These are phyloP conservation scores for Suricata suricatta DNA, from an alignment of 2,113 vertebrate genomes.

Conservation along the genomic window DNA sequence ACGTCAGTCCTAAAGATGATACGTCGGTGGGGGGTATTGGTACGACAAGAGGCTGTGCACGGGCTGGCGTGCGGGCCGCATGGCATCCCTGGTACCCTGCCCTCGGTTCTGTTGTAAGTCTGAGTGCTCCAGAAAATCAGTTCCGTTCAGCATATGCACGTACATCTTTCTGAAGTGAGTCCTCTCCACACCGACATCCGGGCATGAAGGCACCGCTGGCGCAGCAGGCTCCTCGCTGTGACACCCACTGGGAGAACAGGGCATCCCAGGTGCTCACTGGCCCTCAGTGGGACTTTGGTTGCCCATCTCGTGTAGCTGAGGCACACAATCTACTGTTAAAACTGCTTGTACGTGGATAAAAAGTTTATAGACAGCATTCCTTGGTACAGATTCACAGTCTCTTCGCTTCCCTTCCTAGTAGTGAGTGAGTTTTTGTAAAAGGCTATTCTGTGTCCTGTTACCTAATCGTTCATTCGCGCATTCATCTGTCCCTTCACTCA, in stretches of 20 bases:
- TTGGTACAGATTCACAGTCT: rapidly evolving
- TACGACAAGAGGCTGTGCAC: rapidly evolving
- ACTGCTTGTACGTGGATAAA: background rate
- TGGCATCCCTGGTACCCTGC: background rate
- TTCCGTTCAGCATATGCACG: background rate
- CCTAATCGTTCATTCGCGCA: background rate
- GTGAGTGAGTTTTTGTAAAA: background rate
- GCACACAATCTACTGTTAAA: background rate
- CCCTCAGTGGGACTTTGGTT: rapidly evolving
- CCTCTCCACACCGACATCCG: rapidly evolving
- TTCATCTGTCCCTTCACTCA: background rate
- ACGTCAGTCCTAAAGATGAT: rapidly evolving
- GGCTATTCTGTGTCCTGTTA: background rate
- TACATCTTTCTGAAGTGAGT: background rate
- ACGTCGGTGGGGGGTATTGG: no score
- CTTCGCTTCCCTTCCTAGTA: background rate
- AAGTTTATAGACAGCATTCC: background rate
- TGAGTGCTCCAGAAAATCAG: background rate
- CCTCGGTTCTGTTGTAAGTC: background rate
- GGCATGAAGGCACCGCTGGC: rapidly evolving
- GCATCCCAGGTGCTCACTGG: no score
- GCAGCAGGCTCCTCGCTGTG: rapidly evolving
- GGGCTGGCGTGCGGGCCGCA: no score
- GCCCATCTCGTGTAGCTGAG: background rate
- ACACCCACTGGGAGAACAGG: rapidly evolving